These are phyloP conservation scores for Lordiphosa andalusiaca DNA, from an alignment of 2,888 invertebrate species.

Conservation along the genomic window DNA sequence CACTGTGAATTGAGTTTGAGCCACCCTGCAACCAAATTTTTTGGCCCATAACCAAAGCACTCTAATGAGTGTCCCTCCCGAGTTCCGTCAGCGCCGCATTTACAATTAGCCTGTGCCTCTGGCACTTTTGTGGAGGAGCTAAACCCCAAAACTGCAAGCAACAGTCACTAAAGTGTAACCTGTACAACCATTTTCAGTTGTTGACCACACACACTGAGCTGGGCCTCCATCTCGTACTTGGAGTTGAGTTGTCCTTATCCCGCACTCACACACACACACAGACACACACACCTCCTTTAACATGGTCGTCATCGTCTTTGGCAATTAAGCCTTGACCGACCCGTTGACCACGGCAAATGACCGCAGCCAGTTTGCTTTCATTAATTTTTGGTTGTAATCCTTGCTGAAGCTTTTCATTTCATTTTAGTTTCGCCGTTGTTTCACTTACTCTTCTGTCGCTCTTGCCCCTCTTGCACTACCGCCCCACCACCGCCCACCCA, in stretches of 20 bases:
- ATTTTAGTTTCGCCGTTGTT: conserved; percentile 58
- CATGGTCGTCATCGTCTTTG: conserved; percentile 58
- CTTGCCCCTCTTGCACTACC: conserved; percentile 6
- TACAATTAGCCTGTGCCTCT: conserved; percentile 58
- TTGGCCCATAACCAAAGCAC: conserved; percentile 59
- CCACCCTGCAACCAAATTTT: conserved; percentile 46
- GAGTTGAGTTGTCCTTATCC: conserved; percentile 9
- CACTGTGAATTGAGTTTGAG: conserved; percentile 13
- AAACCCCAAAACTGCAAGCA: conserved; percentile 25
- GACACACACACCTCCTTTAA: conserved; percentile 10
- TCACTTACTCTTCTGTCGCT: conserved; percentile 1
- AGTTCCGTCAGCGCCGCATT: conserved; percentile 46
- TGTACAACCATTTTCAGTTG: conserved; percentile 36
- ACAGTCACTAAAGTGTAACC: conserved; percentile 63
- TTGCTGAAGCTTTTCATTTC: conserved; percentile 72
- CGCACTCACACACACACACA: not conserved
- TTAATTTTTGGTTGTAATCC: conserved; percentile 77
- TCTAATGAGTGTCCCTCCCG: conserved; percentile 52
- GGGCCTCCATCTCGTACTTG: conserved; percentile 12
- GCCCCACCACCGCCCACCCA: conserved; percentile 9
- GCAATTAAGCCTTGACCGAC: conserved; percentile 74
- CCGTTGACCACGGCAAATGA: conserved; percentile 75
- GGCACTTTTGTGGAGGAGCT: conserved; percentile 5
- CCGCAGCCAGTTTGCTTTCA: conserved; percentile 77
- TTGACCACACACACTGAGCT: conserved; percentile 30